A percentile compares a stretch with the other conserved stretches of the same genome.
Conservation (phyloP, 2,113 vertebrate genomes). For the Piprites chloris region DNA sequence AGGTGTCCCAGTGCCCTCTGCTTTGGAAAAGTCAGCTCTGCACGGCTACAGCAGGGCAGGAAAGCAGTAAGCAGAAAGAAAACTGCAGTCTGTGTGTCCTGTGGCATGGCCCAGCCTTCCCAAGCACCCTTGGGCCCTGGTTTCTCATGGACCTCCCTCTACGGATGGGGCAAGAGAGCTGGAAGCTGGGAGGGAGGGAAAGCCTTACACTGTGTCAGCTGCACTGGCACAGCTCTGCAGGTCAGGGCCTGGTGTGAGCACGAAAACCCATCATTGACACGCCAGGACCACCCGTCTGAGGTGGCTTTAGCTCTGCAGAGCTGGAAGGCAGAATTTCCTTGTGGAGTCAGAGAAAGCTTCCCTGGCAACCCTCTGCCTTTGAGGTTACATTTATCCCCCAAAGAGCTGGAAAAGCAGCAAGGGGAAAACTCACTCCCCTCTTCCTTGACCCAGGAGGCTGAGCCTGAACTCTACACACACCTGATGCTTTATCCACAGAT, state of each 20-base stretch:
- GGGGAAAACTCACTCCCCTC: background rate
- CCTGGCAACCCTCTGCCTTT: background rate
- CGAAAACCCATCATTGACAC: background rate
- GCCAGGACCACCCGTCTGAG: background rate
- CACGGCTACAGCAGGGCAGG: background rate
- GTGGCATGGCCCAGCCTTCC: background rate
- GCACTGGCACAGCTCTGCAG: background rate
- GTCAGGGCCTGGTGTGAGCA: background rate
- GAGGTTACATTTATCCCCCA: background rate
- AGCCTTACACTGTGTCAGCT: background rate
- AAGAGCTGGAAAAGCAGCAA: background rate
- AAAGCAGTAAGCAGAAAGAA: background rate
- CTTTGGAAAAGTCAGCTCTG: background rate
- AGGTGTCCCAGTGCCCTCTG: background rate
- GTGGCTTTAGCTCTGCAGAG: background rate
- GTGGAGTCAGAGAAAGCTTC: background rate
- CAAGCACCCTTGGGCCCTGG: background rate
- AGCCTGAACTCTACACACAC: background rate
- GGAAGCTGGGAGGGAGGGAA: background rate
- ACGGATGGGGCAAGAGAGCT: fast-evolving
- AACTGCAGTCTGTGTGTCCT: background rate
- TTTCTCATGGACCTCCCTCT: background rate
- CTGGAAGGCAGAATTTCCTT: background rate
- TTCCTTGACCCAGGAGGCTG: background rate
- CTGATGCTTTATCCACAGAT: background rate